Percentiles rank a stretch among this genome's conserved stretches.
Conservation (phyloP, 2,797 vertebrate genomes). For the Poeciliopsis infans region DNA sequence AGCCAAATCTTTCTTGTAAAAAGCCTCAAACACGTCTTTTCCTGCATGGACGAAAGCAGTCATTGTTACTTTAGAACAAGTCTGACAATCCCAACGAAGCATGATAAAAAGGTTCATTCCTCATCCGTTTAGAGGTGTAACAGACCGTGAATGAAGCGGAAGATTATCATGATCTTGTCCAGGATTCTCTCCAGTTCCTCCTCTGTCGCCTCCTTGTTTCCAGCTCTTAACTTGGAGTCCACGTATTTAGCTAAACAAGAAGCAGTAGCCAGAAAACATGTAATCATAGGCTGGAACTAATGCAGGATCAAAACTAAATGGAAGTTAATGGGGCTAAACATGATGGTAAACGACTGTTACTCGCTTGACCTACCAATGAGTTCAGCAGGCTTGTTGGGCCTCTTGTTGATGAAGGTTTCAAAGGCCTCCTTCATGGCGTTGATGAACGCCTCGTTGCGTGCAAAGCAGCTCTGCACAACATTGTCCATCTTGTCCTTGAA, state of each 20-base stretch:
- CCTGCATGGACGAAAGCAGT: conserved; percentile 72
- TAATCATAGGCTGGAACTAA: conserved; percentile 17
- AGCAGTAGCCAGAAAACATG: conserved; percentile 19
- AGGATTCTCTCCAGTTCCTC: conserved; percentile 99
- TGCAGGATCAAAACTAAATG: not conserved
- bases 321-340: not conserved
- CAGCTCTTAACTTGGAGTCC: conserved; percentile 97
- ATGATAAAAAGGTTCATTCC: not conserved
- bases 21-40: conserved; percentile 99
- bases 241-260: conserved; percentile 92
- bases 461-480: conserved; percentile 93
- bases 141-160: conserved; percentile 98
- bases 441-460: conserved; percentile 96
- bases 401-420: conserved; percentile 98
- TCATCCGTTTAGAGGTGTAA: conserved; percentile 27
- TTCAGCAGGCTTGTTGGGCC: conserved; percentile 98
- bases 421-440: conserved; percentile 99
- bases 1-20: conserved; percentile 99
- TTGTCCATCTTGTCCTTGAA: conserved; percentile 99
- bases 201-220: conserved; percentile 99
- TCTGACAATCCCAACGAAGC: conserved; percentile 6
- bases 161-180: conserved; percentile 99
- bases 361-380: conserved; percentile 88
- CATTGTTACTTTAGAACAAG: not conserved
- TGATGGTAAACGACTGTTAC: not conserved